Conservation (phyloP, 2,797 vertebrate genomes). For the Chelon labrosus region DNA sequence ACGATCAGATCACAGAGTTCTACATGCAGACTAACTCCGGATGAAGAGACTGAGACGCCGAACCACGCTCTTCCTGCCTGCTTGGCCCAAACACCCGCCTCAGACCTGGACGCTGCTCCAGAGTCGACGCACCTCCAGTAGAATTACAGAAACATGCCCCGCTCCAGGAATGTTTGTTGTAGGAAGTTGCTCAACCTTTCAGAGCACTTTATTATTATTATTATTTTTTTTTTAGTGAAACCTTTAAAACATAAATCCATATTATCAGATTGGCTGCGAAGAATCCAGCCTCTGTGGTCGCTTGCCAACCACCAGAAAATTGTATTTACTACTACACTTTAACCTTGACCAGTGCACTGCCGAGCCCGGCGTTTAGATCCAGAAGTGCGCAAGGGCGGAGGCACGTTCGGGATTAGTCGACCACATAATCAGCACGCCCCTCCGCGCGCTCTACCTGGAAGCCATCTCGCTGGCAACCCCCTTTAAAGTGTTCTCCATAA, state of each 20-base stretch:
- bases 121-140: conserved; percentile 36
- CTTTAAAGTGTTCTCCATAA: conserved; percentile 74
- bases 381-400: conserved; percentile 51
- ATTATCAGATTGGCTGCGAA: conserved; percentile 75
- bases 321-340: conserved; percentile 80
- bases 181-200: conserved; percentile 66
- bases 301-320: conserved; percentile 80
- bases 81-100: conserved; percentile 32
- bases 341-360: conserved; percentile 70
- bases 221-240: conserved; percentile 20
- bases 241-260: conserved; percentile 59
- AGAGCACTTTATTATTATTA: conserved; percentile 24
- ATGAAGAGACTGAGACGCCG: conserved; percentile 42
- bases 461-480: conserved; percentile 69
- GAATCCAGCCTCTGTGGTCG: conserved; percentile 67
- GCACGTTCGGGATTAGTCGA: conserved; percentile 70
- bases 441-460: conserved; percentile 69
- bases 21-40: conserved; percentile 54
- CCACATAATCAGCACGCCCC: conserved; percentile 73
- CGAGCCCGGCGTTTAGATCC: conserved; percentile 52
- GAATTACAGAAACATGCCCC: conserved; percentile 29
- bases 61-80: conserved; percentile 13
- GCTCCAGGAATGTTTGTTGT: conserved; percentile 49
- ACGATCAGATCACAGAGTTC: conserved; percentile 49
- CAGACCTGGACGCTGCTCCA: conserved; percentile 27